phyloP scores from a whole-genome alignment of 2,888 invertebrate species.

The Amphipoea lucens region DNA sequence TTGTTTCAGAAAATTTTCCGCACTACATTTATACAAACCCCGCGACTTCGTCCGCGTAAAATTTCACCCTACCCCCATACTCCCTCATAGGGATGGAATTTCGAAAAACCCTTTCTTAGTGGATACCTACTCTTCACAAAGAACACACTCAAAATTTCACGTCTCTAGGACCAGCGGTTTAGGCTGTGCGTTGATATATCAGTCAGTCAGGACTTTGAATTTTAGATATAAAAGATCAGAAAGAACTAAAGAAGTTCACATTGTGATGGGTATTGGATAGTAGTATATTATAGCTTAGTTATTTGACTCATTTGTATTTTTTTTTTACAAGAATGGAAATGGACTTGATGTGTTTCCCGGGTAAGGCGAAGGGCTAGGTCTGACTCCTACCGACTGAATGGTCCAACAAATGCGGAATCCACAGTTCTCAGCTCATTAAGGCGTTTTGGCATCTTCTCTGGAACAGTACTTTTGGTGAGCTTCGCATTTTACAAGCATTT shows the following conservation, averaged over 20 bases:
- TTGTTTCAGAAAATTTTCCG: neutral
- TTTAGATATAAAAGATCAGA: too few relatives aligned
- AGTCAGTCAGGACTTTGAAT: too few relatives aligned
- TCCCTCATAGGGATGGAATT: too few relatives aligned
- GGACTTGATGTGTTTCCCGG: neutral
- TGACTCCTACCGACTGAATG: neutral
- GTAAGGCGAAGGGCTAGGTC: too few relatives aligned
- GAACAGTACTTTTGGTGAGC: neutral
- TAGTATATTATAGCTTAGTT: neutral
- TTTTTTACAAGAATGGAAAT: neutral
- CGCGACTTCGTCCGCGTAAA: too few relatives aligned
- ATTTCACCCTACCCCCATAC: too few relatives aligned
- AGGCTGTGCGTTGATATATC: too few relatives aligned
- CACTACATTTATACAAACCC: neutral
- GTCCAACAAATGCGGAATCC: neutral
- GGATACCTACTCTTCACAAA: too few relatives aligned
- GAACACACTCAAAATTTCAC: too few relatives aligned
- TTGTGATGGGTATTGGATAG: neutral
- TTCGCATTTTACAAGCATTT: neutral
- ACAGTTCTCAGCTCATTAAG: neutral
- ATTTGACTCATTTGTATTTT: neutral
- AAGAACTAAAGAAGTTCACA: neutral
- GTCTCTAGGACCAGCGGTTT: too few relatives aligned
- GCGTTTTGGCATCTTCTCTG: neutral
- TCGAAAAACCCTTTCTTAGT: too few relatives aligned